These are phyloP conservation scores for Camponotus fellah DNA, from an alignment of 2,888 invertebrate species.

Conservation along the genomic window DNA sequence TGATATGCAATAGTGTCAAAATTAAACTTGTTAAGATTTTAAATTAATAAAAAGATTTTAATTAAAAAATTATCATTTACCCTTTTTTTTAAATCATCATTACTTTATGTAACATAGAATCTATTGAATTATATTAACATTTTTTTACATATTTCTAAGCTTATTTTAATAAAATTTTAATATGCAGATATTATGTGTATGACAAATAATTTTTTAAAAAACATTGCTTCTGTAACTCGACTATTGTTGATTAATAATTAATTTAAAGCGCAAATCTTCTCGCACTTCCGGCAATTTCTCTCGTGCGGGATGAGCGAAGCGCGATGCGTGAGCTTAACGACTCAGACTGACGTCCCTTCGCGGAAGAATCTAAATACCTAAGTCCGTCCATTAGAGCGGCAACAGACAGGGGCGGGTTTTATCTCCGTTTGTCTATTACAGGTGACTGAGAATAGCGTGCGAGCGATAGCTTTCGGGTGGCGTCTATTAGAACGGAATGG, in stretches of 20 bases:
- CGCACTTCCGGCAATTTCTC: background rate
- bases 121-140: background rate
- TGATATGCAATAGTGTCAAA: background rate
- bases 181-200: no score
- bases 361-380: background rate
- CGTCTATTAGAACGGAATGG: constrained; percentile 68
- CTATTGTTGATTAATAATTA: background rate
- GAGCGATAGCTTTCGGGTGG: constrained; percentile 60
- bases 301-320: background rate
- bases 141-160: background rate
- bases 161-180: constrained; percentile 3
- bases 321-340: background rate
- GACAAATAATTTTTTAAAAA: background rate
- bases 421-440: constrained; percentile 54
- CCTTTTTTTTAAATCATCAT: background rate
- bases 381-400: background rate
- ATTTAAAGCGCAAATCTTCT: background rate
- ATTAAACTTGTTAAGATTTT: background rate
- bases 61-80: background rate
- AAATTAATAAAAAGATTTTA: background rate
- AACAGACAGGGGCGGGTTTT: constrained; percentile 51
- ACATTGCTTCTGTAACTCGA: background rate
- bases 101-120: background rate
- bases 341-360: background rate
- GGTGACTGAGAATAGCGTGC: constrained; percentile 62